Evolutionary conservation across 1,140 invertebrate genomes (phyloP).

Genomic region (Marisa cornuarietis): DNA sequence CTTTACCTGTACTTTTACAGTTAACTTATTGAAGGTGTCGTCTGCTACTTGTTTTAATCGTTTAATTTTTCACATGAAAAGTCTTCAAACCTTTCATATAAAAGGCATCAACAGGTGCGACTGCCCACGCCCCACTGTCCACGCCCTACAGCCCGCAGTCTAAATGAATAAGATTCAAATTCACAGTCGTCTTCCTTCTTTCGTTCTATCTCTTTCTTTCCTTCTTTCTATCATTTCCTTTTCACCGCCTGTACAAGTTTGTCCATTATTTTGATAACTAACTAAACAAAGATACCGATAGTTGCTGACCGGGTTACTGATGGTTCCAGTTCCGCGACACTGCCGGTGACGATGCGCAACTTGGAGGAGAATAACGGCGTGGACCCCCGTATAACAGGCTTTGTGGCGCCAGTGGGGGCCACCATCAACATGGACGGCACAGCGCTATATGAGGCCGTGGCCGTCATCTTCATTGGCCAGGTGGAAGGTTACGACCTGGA

Average conservation of each 20-base stretch:
- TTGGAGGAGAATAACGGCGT: constrained; percentile 88
- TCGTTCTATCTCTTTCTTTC: neutral
- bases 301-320: neutral
- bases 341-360: constrained; percentile 81
- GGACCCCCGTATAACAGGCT: constrained; percentile 75
- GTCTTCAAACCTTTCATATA: neutral
- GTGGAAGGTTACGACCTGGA: constrained; percentile 78
- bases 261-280: no score
- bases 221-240: neutral
- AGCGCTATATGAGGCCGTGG: constrained; percentile 93
- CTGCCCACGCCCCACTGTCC: no score
- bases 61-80: neutral
- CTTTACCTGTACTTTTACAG: no score
- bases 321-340: constrained; percentile 61
- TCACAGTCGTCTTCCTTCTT: neutral
- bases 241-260: neutral
- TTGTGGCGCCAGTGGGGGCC: constrained; percentile 72
- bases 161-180: neutral
- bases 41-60: neutral
- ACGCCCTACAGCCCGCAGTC: no score
- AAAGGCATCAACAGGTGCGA: no score
- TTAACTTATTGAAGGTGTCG: no score
- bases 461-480: constrained; percentile 94
- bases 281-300: no score
- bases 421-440: constrained; percentile 94